phyloP scores from a whole-genome alignment of 2,113 vertebrate species.

The Dromaius novaehollandiae region DNA sequence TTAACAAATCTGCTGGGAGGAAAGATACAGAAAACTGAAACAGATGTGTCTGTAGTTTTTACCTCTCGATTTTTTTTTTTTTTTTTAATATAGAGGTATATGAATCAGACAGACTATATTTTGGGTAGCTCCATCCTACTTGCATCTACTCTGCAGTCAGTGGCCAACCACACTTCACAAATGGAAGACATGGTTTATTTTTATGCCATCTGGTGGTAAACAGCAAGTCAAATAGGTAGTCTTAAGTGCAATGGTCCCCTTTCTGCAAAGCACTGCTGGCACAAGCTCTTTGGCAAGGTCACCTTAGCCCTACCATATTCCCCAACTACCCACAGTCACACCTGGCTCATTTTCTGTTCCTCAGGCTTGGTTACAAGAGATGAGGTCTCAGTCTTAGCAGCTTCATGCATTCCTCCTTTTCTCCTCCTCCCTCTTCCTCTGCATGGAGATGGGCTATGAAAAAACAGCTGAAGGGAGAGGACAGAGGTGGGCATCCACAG shows the following conservation, averaged over 20 bases:
- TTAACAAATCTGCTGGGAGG: not conserved
- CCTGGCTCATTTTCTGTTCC: not conserved
- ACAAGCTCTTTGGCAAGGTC: not conserved
- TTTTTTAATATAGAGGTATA: not conserved
- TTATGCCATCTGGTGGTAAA: not conserved
- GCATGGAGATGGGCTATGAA: not conserved
- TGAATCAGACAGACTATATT: not conserved
- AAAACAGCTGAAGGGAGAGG: accelerated
- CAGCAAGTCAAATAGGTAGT: not conserved
- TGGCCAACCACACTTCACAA: not conserved
- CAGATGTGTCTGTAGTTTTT: not conserved
- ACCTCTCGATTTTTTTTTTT: not conserved
- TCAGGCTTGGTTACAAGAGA: not conserved
- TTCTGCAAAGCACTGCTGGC: not conserved
- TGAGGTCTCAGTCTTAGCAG: not conserved
- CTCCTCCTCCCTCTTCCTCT: not conserved
- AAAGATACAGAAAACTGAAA: not conserved
- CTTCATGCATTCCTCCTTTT: not conserved
- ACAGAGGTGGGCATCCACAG: not conserved
- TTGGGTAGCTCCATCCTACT: not conserved
- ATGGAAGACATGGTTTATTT: not conserved
- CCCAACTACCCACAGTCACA: not conserved
- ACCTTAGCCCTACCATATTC: too few relatives aligned
- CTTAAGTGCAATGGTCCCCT: not conserved
- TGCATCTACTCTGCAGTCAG: not conserved